Evolutionary conservation across 2,113 vertebrate genomes (phyloP), one percentile per base, ranked within the genome.

Genomic region (Chrysemys picta): DNA sequence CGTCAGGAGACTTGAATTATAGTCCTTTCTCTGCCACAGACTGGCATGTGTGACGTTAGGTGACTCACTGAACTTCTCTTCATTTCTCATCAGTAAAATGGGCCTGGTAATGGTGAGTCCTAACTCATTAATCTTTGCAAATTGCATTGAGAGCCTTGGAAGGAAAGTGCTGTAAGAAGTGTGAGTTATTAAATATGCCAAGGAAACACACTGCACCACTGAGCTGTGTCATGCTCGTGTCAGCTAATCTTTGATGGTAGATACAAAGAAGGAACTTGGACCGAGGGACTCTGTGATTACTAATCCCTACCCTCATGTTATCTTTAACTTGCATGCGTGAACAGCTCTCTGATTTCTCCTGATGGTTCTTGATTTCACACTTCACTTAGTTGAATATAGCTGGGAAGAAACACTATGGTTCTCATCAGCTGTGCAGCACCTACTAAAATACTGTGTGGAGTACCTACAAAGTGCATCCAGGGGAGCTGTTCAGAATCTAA

Each of bases 51-150:
- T 75, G 87, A 45, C 75, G 13, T 85, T 59, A 31, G 35, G 13
- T 7, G 83, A 19, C 31, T 89, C 4, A 8, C 69, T 59, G 31
- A 57, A 11, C 59, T 84, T 69, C 27, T 2, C 14, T 54, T n/a
- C 10, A 0, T 22, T 49, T 56, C 88, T 50, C 42, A 10, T 8
- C 53, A 2, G 21, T 29, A 75, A 17, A 21, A 75, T 3, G 17
- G 47, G 8, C 1, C 3, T 21, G 13, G 12, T n/a, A 21, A 65
- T n/a, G 0, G 5, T 38, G 45, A n/a, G 50, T 53, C n/a, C 78
- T 27, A 35, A 42, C 12, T 27, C 24, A 12, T n/a, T 47, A 45
- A 53, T 45, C 47, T 38, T 42, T 52, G 29, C 45, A 4, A 29
- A 49, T 27, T 14, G 47, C 9, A 5, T 47, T 52, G 89, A 57